Evolutionary conservation across 2,113 vertebrate species (phyloP).

Genomic region (Sprattus sprattus): DNA sequence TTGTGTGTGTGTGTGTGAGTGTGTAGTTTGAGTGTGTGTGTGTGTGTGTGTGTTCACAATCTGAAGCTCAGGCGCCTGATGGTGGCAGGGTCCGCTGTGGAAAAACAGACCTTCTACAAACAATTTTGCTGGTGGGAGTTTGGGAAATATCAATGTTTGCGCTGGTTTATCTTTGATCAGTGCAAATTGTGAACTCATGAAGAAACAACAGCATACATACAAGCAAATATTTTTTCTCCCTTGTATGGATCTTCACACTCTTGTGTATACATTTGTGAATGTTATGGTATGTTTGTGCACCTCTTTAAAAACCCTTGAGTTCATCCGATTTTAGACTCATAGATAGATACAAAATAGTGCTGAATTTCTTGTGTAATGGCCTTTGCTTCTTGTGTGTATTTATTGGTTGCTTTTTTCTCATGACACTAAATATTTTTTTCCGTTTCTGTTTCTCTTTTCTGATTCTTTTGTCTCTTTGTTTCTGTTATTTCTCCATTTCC

Average conservation of each 20-base stretch:
- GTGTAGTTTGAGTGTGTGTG: background rate
- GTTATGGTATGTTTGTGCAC: background rate
- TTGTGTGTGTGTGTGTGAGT: background rate
- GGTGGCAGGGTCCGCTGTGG: background rate
- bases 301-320: background rate
- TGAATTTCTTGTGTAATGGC: background rate
- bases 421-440: background rate
- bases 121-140: background rate
- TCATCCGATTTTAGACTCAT: background rate
- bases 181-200: background rate
- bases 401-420: background rate
- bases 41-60: background rate
- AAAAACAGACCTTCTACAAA: background rate
- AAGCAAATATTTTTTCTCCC: background rate
- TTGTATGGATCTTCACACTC: background rate
- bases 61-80: background rate
- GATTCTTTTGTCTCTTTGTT: background rate
- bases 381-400: too few relatives aligned
- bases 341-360: background rate
- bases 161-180: background rate
- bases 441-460: background rate
- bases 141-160: conserved; percentile 1
- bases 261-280: background rate
- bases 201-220: background rate
- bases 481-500: background rate